Conservation (phyloP, 2,113 vertebrate species). For the Cynoglossus semilaevis region DNA sequence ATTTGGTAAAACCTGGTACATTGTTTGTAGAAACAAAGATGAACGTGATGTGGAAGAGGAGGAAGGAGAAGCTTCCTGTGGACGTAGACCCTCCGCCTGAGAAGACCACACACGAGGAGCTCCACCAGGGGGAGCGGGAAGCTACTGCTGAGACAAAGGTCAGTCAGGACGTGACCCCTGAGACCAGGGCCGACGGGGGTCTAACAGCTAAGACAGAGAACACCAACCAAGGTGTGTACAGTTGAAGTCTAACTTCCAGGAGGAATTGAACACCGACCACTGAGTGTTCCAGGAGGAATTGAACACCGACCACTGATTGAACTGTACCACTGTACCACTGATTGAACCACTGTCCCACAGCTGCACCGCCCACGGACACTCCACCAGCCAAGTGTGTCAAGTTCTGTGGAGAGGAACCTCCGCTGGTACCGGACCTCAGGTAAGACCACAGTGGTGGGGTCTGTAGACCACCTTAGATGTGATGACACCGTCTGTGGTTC, state of each 20-base stretch:
- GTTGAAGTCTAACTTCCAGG: background rate
- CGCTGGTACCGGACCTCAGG: slow-evolving; percentile 68
- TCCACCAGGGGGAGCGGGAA: background rate
- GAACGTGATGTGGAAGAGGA: slow-evolving; percentile 71
- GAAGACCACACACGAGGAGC: background rate
- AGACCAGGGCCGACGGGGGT: background rate
- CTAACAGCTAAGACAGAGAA: slow-evolving; percentile 20
- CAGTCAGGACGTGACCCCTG: slow-evolving; percentile 9
- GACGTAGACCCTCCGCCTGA: slow-evolving; percentile 13
- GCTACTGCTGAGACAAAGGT: slow-evolving; percentile 6
- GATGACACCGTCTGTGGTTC: too few relatives aligned
- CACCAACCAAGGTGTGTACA: slow-evolving; percentile 11
- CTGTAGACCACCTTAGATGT: too few relatives aligned
- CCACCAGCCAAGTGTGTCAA: slow-evolving; percentile 76
- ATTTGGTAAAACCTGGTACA: background rate
- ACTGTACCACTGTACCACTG: too few relatives aligned
- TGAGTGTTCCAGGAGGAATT: background rate
- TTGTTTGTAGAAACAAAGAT: slow-evolving; percentile 72
- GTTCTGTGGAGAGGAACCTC: slow-evolving; percentile 60
- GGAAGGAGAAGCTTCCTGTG: slow-evolving; percentile 81
- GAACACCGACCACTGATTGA: background rate
- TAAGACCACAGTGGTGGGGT: slow-evolving; percentile 54
- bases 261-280: background rate
- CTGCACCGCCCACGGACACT: background rate
- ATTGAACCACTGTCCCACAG: background rate